Evolutionary conservation across 2,888 invertebrate species (phyloP), one percentile per base, ranked within the genome.

Genomic region (Leptopilina drosophilae): DNA sequence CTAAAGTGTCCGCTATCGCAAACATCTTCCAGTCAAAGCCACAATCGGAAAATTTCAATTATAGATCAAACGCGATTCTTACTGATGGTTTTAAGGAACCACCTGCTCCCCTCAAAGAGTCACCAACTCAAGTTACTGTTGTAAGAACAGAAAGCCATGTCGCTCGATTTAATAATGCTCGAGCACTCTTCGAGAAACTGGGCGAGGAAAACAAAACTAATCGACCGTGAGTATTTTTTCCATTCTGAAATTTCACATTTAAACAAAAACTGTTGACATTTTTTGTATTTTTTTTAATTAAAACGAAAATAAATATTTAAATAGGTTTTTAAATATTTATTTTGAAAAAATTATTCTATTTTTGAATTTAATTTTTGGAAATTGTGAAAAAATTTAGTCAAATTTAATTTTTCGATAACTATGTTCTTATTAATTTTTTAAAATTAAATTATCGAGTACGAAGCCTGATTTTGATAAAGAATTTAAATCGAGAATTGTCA

Each of bases 1-100:
- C 95, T 87, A 97, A 97, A 93, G 97, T 97, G 89, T 97, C 97
- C 84, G 97, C 97, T 93, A 97, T 97, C 86, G 97, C 97, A 81
- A 97, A 97, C 92, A 96, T 97, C 91, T 97, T 97, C 92, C 97
- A 97, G 93, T 92, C 93, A 83, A 95, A 91, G 85, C 89, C 90
- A 80, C 86, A 90, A 82, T 87, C 90, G 79, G 91, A 92, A 78
- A 87, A 88, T 87, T 87, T 89, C 76, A 87, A 79, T 85, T 88
- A 87, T 85, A 90, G 86, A 87, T 86, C 87, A 81, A 91, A 89
- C 81, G 87, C 87, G 67, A 89, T 88, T 81, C 85, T 88, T 78
- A 87, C 87, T 53, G 90, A 91, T 82, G 87, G 87, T 66, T 88
- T 90, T 79, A 90, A 90, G 76, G 90, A 94, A 92, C 91, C 94